These are phyloP conservation scores for Pseudorhombus dupliciocellatus DNA, from an alignment of 2,113 vertebrate species.

Conservation along the genomic window DNA sequence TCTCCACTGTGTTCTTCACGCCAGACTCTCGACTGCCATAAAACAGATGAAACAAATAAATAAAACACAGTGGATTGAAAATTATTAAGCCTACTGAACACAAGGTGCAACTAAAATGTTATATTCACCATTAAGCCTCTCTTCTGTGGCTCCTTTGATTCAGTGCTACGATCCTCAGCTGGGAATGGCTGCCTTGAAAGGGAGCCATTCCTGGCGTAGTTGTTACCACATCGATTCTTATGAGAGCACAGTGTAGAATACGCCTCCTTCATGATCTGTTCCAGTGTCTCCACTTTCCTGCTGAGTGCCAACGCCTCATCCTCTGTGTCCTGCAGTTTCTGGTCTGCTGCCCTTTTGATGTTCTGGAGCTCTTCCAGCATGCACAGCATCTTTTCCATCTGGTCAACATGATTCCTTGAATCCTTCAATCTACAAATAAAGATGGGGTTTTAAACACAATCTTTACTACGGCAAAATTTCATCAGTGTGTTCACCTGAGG, in stretches of 20 bases:
- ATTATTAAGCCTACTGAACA: not conserved
- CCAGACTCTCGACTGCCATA: slow-evolving; percentile 71
- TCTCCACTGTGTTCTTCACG: slow-evolving; percentile 61
- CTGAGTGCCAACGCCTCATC: slow-evolving; percentile 70
- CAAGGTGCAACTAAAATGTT: not conserved
- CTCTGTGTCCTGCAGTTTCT: slow-evolving; percentile 78
- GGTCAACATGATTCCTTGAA: slow-evolving; percentile 73
- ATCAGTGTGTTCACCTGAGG: slow-evolving; percentile 75
- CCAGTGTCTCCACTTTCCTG: slow-evolving; percentile 69
- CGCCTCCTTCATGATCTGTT: slow-evolving; percentile 77
- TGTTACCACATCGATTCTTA: slow-evolving; percentile 66
- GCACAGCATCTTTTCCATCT: slow-evolving; percentile 79
- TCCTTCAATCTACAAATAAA: slow-evolving; percentile 77
- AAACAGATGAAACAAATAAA: slow-evolving; percentile 26
- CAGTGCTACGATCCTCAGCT: slow-evolving; percentile 67
- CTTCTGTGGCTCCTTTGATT: slow-evolving; percentile 72
- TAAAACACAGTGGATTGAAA: not conserved
- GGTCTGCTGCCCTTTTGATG: slow-evolving; percentile 69
- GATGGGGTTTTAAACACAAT: not conserved
- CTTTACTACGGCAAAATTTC: not conserved
- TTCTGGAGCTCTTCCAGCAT: slow-evolving; percentile 81
- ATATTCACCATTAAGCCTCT: slow-evolving; percentile 81
- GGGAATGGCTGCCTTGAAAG: slow-evolving; percentile 46
- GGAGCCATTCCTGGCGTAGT: not conserved
- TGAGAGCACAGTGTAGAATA: slow-evolving; percentile 62